Conservation (phyloP, 2,888 invertebrate species). For the Campoletis raptor region DNA sequence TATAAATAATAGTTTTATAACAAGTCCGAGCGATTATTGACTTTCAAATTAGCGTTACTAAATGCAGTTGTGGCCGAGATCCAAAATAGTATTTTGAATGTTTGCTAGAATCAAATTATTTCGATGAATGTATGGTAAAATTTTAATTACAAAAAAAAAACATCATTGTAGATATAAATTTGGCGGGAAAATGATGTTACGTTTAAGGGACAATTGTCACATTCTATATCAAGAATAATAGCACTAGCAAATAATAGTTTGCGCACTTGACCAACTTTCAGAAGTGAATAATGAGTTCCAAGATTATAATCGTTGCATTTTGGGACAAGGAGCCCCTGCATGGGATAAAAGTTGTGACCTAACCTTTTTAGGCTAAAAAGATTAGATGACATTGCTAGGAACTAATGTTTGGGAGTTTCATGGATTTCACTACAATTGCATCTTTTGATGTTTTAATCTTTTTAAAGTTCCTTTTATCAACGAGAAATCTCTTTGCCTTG, state of each 20-base stretch:
- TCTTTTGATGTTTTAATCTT: constrained; percentile 1
- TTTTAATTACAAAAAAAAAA: neutral
- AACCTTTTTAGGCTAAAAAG: neutral
- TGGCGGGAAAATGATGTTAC: neutral
- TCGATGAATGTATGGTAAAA: neutral
- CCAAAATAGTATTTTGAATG: too few relatives aligned
- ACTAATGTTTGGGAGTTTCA: neutral
- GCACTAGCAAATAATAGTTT: neutral
- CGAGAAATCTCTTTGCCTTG: neutral
- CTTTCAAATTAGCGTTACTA: neutral
- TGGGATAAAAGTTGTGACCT: neutral
- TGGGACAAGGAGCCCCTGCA: neutral
- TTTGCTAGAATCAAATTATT: neutral
- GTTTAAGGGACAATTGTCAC: neutral
- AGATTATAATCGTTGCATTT: constrained; percentile 17
- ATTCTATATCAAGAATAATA: neutral
- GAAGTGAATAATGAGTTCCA: constrained; percentile 39
- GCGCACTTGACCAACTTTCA: constrained; percentile 20
- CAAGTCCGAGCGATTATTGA: neutral
- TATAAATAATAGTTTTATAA: neutral
- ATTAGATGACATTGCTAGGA: neutral
- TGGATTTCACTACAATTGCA: neutral
- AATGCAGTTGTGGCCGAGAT: neutral
- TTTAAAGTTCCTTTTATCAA: constrained; percentile 25
- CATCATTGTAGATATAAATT: neutral